Conservation (phyloP, 2,797 vertebrate species). For the Aotus griseimembra region DNA sequence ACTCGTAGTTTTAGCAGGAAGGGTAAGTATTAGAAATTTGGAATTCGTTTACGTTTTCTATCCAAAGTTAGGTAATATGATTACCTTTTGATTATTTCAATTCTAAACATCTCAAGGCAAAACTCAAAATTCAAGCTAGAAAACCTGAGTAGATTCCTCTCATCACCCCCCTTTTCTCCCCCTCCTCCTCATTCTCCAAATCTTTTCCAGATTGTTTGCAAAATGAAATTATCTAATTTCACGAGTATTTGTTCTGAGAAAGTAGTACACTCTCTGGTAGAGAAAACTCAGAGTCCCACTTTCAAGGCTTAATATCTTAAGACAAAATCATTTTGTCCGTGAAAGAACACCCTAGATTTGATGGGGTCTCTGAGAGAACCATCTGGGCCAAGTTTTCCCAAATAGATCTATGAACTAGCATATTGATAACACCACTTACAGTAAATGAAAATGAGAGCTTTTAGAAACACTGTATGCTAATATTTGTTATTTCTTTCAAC, state of each 20-base stretch:
- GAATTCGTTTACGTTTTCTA: slow-evolving; percentile 75
- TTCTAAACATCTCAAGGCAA: slow-evolving; percentile 75
- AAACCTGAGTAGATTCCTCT: slow-evolving; percentile 45
- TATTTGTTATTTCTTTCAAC: slow-evolving; percentile 59
- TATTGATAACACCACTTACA: not conserved
- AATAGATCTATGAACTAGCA: not conserved
- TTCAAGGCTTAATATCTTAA: slow-evolving; percentile 55
- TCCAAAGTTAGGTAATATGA: slow-evolving; percentile 72
- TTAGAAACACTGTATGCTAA: not conserved
- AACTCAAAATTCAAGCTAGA: slow-evolving; percentile 63
- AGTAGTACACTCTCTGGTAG: slow-evolving; percentile 34
- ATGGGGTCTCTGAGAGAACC: not conserved
- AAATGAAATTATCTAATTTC: slow-evolving; percentile 82
- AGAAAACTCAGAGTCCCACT: slow-evolving; percentile 57
- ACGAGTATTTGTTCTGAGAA: slow-evolving; percentile 78
- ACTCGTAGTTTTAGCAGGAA: slow-evolving; percentile 55
- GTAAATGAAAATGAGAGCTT: not conserved
- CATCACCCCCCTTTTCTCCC: not conserved
- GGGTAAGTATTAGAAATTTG: slow-evolving; percentile 55
- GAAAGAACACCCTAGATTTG: slow-evolving; percentile 14
- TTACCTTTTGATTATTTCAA: slow-evolving; percentile 73
- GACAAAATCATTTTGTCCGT: slow-evolving; percentile 38
- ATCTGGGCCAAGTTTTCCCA: not conserved
- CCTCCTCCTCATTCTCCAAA: slow-evolving; percentile 51
- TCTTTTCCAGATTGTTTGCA: slow-evolving; percentile 80